Evolutionary conservation across 1,140 invertebrate genomes (phyloP).

Genomic region (Euwallacea fornicatus): DNA sequence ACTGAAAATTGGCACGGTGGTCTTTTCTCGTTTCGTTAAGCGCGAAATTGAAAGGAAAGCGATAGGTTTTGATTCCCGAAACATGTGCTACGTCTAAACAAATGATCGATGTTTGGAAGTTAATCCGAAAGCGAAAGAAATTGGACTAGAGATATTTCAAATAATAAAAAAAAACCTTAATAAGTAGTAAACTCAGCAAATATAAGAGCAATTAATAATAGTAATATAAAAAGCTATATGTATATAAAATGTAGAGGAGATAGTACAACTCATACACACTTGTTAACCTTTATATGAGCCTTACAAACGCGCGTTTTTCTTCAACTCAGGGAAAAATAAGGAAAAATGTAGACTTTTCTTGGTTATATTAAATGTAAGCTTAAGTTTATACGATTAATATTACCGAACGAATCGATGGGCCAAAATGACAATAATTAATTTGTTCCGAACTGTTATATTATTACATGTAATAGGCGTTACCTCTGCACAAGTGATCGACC

Average conservation of each 20-base stretch:
- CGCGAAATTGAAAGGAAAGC: not conserved
- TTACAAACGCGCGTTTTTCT: constrained; percentile 14
- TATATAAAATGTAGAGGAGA: constrained; percentile 24
- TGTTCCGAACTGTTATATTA: constrained; percentile 10
- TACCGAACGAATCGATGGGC: constrained; percentile 18
- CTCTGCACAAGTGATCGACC: not conserved
- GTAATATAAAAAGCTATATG: constrained; percentile 25
- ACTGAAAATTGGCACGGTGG: constrained; percentile 1
- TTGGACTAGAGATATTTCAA: constrained; percentile 51
- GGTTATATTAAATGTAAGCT: not conserved
- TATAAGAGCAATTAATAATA: constrained; percentile 17
- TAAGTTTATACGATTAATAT: constrained; percentile 27
- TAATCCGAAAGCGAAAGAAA: too few species aligned
- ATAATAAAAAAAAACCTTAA: constrained; percentile 8
- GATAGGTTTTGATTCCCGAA: too few species aligned
- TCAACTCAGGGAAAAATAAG: constrained; percentile 1
- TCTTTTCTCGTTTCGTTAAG: not conserved
- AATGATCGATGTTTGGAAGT: too few species aligned
- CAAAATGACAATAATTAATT: constrained; percentile 27
- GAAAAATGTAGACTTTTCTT: not conserved
- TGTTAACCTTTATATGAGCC: constrained; percentile 22
- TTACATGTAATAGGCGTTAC: too few species aligned
- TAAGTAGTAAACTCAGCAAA: constrained; percentile 23
- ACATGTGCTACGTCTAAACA: too few species aligned
- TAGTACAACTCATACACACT: constrained; percentile 17